Percentiles rank a stretch among this genome's conserved stretches.
Conservation (phyloP, 2,888 invertebrate genomes). For the Microctonus aethiopoides region DNA sequence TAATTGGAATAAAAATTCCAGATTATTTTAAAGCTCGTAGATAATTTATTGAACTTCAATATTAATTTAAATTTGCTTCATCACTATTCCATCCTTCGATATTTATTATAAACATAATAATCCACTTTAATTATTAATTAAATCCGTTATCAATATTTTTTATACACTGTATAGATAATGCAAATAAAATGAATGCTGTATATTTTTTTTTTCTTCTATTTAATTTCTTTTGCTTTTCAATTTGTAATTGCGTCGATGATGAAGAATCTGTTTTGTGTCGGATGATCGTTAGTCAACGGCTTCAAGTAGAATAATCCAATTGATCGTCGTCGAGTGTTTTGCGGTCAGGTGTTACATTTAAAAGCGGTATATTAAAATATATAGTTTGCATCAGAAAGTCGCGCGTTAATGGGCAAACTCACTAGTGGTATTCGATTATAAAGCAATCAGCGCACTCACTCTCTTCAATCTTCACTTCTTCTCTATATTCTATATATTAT, state of each 20-base stretch:
- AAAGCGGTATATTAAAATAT: not conserved
- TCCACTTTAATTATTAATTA: not conserved
- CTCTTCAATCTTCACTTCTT: not conserved
- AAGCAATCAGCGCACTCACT: slow-evolving; percentile 53
- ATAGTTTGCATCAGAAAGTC: slow-evolving; percentile 26
- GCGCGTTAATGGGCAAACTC: slow-evolving; percentile 34
- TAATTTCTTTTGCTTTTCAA: too few relatives aligned
- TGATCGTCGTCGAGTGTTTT: slow-evolving; percentile 27
- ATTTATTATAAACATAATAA: not conserved
- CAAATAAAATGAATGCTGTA: too few relatives aligned
- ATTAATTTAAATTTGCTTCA: slow-evolving; percentile 56
- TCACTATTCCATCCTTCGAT: too few relatives aligned
- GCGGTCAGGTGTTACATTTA: slow-evolving; percentile 21
- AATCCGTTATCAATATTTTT: not conserved
- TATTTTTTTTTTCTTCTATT: too few relatives aligned
- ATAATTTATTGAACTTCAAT: too few relatives aligned
- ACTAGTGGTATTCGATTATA: slow-evolving; percentile 56
- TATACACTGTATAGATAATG: too few relatives aligned
- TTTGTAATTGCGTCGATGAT: too few relatives aligned
- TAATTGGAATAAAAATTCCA: too few relatives aligned
- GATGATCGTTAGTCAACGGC: slow-evolving; percentile 26
- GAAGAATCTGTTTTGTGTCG: not conserved
- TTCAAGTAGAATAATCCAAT: slow-evolving; percentile 43
- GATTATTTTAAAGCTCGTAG: too few relatives aligned
- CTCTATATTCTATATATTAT: not conserved